A percentile compares a stretch with the other conserved stretches of the same genome.
These are phyloP conservation scores for Heterodera schachtii DNA, from an alignment of 1,140 invertebrate genomes.

Conservation along the genomic window DNA sequence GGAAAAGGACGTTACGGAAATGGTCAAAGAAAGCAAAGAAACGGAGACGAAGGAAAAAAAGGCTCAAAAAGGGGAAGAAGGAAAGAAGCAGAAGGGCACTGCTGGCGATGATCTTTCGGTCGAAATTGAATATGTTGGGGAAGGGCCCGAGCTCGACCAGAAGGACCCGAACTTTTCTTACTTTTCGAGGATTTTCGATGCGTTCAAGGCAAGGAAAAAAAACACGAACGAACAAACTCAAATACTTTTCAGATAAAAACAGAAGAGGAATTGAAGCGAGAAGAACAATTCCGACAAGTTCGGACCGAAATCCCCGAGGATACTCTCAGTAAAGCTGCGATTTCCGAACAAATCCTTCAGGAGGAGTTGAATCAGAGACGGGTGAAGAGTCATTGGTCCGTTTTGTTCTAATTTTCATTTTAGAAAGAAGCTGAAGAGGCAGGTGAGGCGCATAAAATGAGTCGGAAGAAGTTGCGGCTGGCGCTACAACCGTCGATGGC, in stretches of 20 bases:
- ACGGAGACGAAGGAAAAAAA: not conserved
- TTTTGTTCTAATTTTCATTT: conserved; percentile 30
- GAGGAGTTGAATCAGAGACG: conserved; percentile 58
- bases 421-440: conserved; percentile 54
- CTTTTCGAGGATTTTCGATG: conserved; percentile 59
- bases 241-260: conserved; percentile 46
- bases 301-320: conserved; percentile 44
- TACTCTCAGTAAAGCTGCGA: conserved; percentile 48
- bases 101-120: conserved; percentile 35
- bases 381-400: conserved; percentile 25
- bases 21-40: not conserved
- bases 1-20: conserved; percentile 24
- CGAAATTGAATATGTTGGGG: conserved; percentile 61
- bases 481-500: conserved; percentile 64
- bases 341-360: conserved; percentile 58
- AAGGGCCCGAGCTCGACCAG: conserved; percentile 50
- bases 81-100: not conserved
- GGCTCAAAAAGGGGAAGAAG: conserved; percentile 7
- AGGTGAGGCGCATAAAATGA: conserved; percentile 57
- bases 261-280: conserved; percentile 41
- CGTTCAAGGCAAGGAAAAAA: conserved; percentile 55
- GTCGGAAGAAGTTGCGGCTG: conserved; percentile 55
- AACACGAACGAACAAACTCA: not conserved
- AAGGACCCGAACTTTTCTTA: conserved; percentile 58
- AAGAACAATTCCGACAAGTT: conserved; percentile 33